phyloP scores from a whole-genome alignment of 2,113 vertebrate species.

The Lucifuga dentata region DNA sequence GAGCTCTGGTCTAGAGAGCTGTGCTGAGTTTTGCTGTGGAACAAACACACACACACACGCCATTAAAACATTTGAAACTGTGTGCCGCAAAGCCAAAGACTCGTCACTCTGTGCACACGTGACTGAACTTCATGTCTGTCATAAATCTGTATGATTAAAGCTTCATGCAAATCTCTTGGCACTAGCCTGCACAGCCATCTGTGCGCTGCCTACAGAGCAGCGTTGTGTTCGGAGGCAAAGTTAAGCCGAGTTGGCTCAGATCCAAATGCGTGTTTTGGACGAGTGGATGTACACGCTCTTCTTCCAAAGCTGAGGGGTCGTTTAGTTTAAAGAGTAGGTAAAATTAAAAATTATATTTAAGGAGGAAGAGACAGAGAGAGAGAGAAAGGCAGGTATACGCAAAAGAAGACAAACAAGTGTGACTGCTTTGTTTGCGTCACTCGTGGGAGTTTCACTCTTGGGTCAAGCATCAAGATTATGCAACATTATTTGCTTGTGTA shows the following conservation, averaged over 20 bases:
- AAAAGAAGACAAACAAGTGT: not conserved
- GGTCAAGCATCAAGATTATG: slow-evolving; percentile 51
- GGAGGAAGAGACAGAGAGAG: slow-evolving; percentile 19
- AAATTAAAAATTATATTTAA: slow-evolving; percentile 18
- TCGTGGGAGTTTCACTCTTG: slow-evolving; percentile 45
- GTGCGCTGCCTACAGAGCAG: slow-evolving; percentile 55
- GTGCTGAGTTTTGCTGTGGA: slow-evolving; percentile 92
- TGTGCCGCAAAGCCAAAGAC: not conserved
- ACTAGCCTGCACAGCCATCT: slow-evolving; percentile 62
- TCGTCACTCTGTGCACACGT: slow-evolving; percentile 12
- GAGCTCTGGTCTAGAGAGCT: slow-evolving; percentile 97
- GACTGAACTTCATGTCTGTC: slow-evolving; percentile 43
- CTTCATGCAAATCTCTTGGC: slow-evolving; percentile 57
- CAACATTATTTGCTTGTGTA: slow-evolving; percentile 35
- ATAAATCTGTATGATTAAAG: slow-evolving; percentile 60
- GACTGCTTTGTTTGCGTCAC: slow-evolving; percentile 35
- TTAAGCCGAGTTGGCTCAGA: slow-evolving; percentile 53
- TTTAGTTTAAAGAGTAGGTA: slow-evolving; percentile 27
- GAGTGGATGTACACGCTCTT: slow-evolving; percentile 38
- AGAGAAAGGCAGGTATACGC: slow-evolving; percentile 3
- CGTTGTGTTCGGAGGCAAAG: slow-evolving; percentile 58
- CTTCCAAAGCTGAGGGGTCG: slow-evolving; percentile 37
- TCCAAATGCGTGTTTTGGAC: slow-evolving; percentile 71
- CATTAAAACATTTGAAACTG: not conserved
- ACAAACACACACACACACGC: slow-evolving; percentile 6